Base-by-base conservation (phyloP, 2,113 vertebrate species). In the Astatotilapia flaviijosephi region DNA sequence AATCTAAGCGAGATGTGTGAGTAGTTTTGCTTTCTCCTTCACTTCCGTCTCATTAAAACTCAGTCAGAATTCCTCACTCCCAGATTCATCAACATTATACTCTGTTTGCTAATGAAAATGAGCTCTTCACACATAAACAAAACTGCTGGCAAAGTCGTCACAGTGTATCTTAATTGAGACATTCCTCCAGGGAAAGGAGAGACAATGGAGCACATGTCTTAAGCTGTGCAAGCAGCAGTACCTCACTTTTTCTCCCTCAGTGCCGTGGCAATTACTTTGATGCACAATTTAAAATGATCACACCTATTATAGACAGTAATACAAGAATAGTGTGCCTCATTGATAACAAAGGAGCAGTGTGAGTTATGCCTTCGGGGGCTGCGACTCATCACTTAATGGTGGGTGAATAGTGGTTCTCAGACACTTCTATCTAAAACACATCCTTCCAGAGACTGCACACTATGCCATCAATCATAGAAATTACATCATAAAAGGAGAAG, bases 291-390 rank as follows among this genome's bases (percentile, higher is more conserved):
- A 85, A 88, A 95, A 87, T 86, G 85, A 92, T 94, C 93, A 84
- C 89, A 93, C 90, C 86, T 90, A 91, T 95, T 93, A 89, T 35
- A 47, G 90, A 91, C 87, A 88, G 87, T 83, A 89, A 91, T 89
- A 82, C 86, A 82, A 75, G 86, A 87, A 60, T 51, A 88, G 79
- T 87, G 68, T 51, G 79, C 81, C 80, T 91, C 88, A 82, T 85
- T 85, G 89, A 93, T 93, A 94, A 94, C 88, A 93, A 92, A 94
- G 86, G 87, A 92, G 90, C 70, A 79, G 83, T 86, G 87, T 92
- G 90, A 93, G 87, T 93, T 88, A 91, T 94, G 87, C 80, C 88
- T 79, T 55, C 58, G 7, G 92, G 92, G 83, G 80, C 89, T 33
- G 31, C 49, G 47, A 83, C 91, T 90, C 92, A 92, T 93, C 91